These are phyloP conservation scores for Acrobasis suavella DNA, from an alignment of 2,888 invertebrate genomes.

Conservation along the genomic window DNA sequence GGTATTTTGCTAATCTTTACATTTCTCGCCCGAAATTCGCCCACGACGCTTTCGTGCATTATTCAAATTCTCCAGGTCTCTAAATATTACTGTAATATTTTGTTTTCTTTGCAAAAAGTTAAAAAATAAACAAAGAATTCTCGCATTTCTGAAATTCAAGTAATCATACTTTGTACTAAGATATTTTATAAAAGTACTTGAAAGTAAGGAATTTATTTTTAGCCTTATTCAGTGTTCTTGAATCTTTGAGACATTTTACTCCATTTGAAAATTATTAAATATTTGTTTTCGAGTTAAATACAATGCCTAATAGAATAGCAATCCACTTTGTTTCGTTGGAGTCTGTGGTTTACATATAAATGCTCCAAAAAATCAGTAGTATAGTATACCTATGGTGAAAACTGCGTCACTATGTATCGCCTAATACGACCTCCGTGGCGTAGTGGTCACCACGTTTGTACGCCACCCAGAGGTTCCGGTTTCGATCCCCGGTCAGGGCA, in stretches of 20 bases:
- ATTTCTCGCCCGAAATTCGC: not conserved
- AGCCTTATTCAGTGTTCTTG: not conserved
- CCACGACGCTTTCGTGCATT: not conserved
- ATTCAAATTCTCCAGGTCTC: not conserved
- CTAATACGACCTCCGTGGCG: too few relatives aligned
- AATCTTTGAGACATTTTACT: not conserved
- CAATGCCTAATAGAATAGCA: too few relatives aligned
- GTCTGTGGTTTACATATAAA: too few relatives aligned
- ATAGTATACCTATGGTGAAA: too few relatives aligned
- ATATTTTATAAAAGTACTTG: not conserved
- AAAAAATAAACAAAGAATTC: not conserved
- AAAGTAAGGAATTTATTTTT: not conserved
- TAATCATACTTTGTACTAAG: not conserved
- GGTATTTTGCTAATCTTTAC: not conserved
- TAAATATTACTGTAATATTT: not conserved
- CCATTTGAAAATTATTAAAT: not conserved
- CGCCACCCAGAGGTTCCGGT: too few relatives aligned
- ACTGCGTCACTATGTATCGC: not conserved
- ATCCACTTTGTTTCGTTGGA: too few relatives aligned
- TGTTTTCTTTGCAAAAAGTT: slow-evolving; percentile 4
- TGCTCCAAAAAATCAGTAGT: too few relatives aligned
- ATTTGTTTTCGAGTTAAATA: not conserved
- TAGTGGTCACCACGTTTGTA: too few relatives aligned
- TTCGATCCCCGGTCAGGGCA: too few relatives aligned
- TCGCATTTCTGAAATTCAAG: not conserved